Conservation (phyloP, 2,888 invertebrate genomes). For the Drosophila cognata region DNA sequence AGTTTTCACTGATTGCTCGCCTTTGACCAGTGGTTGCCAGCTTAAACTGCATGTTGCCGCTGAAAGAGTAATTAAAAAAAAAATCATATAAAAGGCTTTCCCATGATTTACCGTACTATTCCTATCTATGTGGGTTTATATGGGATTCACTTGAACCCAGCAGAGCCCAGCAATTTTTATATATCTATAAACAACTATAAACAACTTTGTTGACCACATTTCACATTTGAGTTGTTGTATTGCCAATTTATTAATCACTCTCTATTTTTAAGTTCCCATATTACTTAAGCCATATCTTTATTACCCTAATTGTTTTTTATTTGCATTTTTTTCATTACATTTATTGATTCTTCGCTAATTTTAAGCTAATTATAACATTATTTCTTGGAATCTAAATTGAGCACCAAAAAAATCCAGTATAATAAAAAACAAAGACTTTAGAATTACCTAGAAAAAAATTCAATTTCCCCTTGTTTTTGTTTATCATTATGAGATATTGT, state of each 20-base stretch:
- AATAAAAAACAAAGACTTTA: slow-evolving; percentile 32
- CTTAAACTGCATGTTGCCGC: slow-evolving; percentile 31
- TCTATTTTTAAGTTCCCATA: neutral
- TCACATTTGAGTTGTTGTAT: neutral
- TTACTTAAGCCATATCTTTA: slow-evolving; percentile 11
- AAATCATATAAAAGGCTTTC: neutral
- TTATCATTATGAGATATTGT: neutral
- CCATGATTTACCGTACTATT: neutral
- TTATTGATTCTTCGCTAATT: slow-evolving; percentile 3
- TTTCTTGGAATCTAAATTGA: neutral
- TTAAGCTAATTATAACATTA: slow-evolving; percentile 18
- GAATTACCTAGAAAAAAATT: neutral
- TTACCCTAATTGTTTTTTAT: neutral
- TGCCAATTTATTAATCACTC: neutral
- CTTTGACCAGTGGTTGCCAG: slow-evolving; percentile 5
- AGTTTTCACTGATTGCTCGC: slow-evolving; percentile 36
- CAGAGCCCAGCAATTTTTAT: neutral
- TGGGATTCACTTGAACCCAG: neutral
- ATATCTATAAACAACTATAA: neutral
- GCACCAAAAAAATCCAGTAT: slow-evolving; percentile 1
- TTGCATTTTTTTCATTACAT: neutral
- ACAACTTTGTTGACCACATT: neutral
- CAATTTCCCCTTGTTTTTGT: neutral
- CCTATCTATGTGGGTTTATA: neutral
- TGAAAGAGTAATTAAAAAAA: slow-evolving; percentile 1